Evolutionary conservation across 2,888 invertebrate genomes (phyloP).

Genomic region (Drosophila yooni): DNA sequence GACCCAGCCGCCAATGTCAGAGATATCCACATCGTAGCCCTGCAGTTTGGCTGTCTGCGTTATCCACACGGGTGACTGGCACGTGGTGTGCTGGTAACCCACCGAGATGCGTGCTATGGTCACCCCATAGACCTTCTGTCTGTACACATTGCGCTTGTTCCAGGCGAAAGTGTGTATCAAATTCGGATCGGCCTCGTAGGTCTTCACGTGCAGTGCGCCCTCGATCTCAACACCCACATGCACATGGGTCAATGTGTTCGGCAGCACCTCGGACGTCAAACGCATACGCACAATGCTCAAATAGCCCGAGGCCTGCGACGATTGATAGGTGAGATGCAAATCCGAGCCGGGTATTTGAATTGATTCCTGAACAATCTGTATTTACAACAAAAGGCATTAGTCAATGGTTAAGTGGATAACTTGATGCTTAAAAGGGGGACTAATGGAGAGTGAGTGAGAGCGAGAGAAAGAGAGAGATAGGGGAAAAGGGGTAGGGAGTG

Average conservation of each 20-base stretch:
- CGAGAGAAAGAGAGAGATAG: not conserved
- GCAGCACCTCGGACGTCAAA: slow-evolving; percentile 92
- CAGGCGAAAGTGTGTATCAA: slow-evolving; percentile 98
- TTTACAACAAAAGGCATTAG: slow-evolving; percentile 21
- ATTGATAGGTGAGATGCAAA: slow-evolving; percentile 97
- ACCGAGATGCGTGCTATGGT: slow-evolving; percentile 95
- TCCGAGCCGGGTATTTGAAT: slow-evolving; percentile 97
- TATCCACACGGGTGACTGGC: slow-evolving; percentile 96
- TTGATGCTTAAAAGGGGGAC: too few relatives aligned
- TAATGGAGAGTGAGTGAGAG: not conserved
- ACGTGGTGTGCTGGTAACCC: slow-evolving; percentile 97
- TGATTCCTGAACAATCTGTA: slow-evolving; percentile 97
- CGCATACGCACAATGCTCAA: slow-evolving; percentile 96
- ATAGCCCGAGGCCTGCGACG: slow-evolving; percentile 97
- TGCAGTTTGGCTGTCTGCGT: slow-evolving; percentile 96
- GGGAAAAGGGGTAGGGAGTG: not conserved
- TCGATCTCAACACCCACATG: slow-evolving; percentile 97
- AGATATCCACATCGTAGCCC: slow-evolving; percentile 98
- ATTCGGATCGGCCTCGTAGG: slow-evolving; percentile 98
- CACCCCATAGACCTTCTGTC: slow-evolving; percentile 96
- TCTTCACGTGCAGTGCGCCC: slow-evolving; percentile 95
- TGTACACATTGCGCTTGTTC: slow-evolving; percentile 99
- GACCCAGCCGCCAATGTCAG: slow-evolving; percentile 98
- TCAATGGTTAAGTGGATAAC: not conserved
- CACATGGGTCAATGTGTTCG: slow-evolving; percentile 93